Conservation (phyloP, 2,888 invertebrate genomes). For the Pandemis cinnamomeana region DNA sequence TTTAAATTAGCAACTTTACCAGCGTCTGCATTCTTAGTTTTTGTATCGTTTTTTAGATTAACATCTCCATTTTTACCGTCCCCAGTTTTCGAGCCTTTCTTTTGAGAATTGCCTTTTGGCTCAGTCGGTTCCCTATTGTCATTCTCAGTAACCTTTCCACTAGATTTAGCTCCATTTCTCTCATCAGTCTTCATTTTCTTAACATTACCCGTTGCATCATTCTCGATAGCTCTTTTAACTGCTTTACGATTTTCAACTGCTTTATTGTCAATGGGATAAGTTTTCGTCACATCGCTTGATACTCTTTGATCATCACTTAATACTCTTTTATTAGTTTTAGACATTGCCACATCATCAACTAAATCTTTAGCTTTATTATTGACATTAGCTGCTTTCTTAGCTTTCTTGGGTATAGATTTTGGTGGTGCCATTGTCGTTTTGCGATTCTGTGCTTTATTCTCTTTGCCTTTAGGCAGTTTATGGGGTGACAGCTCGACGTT, state of each 20-base stretch:
- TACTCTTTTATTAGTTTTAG: slow-evolving; percentile 34
- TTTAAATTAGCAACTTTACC: not conserved
- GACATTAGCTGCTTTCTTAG: slow-evolving; percentile 52
- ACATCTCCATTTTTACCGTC: not conserved
- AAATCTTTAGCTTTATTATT: slow-evolving; percentile 51
- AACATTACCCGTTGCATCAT: slow-evolving; percentile 27
- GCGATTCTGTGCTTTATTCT: slow-evolving; percentile 49
- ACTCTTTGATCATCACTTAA: slow-evolving; percentile 24
- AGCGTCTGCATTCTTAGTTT: not conserved
- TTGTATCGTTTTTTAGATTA: not conserved
- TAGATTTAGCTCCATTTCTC: not conserved
- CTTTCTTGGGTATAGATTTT: slow-evolving; percentile 66
- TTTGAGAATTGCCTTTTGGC: not conserved
- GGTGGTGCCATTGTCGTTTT: slow-evolving; percentile 72
- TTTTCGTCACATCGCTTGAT: slow-evolving; percentile 37
- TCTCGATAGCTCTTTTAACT: slow-evolving; percentile 39
- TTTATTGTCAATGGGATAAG: slow-evolving; percentile 13
- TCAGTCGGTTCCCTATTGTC: not conserved
- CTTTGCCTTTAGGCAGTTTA: slow-evolving; percentile 39
- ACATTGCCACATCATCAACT: slow-evolving; percentile 15
- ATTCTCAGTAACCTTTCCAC: not conserved
- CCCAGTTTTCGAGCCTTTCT: not conserved
- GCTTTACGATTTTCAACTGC: slow-evolving; percentile 21
- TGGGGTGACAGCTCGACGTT: slow-evolving; percentile 23
- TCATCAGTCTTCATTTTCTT: slow-evolving; percentile 40